Base-by-base conservation (phyloP, 2,113 vertebrate genomes). In the Peromyscus californicus region DNA sequence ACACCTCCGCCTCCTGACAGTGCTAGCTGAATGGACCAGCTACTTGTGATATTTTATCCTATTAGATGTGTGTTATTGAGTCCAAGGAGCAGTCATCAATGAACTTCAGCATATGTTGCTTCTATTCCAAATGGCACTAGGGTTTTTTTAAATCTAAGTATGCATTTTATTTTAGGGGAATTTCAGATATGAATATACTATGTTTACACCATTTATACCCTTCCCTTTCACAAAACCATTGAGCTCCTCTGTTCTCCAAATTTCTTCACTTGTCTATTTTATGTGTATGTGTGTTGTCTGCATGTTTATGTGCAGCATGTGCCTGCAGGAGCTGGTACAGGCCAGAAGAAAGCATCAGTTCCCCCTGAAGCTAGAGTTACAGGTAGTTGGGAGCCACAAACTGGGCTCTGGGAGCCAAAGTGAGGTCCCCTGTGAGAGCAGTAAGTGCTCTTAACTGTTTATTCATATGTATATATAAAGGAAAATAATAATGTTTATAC, bases 401-500 rank as follows among this genome's bases (percentile, higher is more conserved):
- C 31, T 86, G 24, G 42, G 29, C 42, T 67, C 84, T 22, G 29
- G 29, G 29, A 69, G 63, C 61, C 61, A 86, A 33, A 19, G 26
- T 45, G 57, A 67, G 61, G 8, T 67, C 39, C 61, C 31, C 39
- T 86, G 42, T 42, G 22, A 51, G 63, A 36, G 42, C 63, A 87
- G 63, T 12, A 67, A 51, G 31, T 36, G 17, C 19, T 69, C 84
- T 51, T 2, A 78, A 22, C 63, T 69, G 84, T 19, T 48, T 45
- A 36, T 21, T 17, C 63, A 48, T 36, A 83, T 29, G 13, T 19
- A 11, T 26, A 33, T 33, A 63, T 5, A 39, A 0, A 93, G 5
- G 87, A n/a, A 89, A n/a, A 93, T 75, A 80, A 11, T 83, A 85
- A 79, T 96, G 6, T 22, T 86, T 94, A 63, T 54, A 83, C 4